Conservation (phyloP, 1,140 invertebrate species). For the Wasmannia auropunctata region DNA sequence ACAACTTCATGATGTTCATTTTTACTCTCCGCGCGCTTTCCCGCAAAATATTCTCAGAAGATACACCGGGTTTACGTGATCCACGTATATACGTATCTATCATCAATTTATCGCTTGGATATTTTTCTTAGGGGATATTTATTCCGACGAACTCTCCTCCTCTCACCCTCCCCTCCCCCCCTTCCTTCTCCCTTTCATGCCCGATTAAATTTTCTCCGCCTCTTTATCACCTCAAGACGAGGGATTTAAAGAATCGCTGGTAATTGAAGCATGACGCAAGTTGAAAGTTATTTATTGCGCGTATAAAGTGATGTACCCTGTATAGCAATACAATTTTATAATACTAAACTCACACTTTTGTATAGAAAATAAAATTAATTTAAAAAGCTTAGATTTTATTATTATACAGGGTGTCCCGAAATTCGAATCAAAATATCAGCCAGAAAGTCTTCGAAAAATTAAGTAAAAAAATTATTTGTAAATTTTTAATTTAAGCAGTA, state of each 20-base stretch:
- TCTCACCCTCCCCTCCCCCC: not conserved
- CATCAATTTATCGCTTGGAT: conserved; percentile 38
- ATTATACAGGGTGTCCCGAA: not conserved
- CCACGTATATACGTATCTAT: conserved; percentile 8
- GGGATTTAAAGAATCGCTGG: not conserved
- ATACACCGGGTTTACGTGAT: not conserved
- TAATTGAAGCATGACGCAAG: conserved; percentile 8
- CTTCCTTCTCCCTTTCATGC: not conserved
- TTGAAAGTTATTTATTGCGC: not conserved
- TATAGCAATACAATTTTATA: not conserved
- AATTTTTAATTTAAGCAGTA: too few species aligned
- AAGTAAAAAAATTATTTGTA: too few species aligned
- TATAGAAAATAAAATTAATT: not conserved
- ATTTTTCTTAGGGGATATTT: conserved; percentile 38
- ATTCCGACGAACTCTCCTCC: too few species aligned
- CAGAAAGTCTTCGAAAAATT: too few species aligned
- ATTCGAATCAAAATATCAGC: too few species aligned
- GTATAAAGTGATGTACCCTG: not conserved
- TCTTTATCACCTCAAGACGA: not conserved
- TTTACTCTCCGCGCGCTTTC: conserved; percentile 4
- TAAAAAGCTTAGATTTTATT: not conserved
- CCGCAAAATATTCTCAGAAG: conserved; percentile 7
- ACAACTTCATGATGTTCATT: conserved; percentile 27
- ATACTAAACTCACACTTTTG: not conserved
- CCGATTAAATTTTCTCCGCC: conserved; percentile 8